phyloP scores from a whole-genome alignment of 2,888 invertebrate genomes.

The Eurois occulta region DNA sequence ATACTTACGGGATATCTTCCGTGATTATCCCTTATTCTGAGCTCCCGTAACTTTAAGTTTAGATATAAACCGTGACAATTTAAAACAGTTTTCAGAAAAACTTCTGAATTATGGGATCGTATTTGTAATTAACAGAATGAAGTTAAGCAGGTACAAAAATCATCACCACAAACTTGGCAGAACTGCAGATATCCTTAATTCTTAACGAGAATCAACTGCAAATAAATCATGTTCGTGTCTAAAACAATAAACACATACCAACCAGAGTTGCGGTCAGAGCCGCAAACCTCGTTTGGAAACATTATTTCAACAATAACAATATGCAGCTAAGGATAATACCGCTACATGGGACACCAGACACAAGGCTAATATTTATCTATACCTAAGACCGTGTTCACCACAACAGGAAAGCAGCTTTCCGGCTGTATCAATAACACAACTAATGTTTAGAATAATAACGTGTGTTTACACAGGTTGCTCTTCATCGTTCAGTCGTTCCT shows the following conservation, averaged over 20 bases:
- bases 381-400: slow-evolving; percentile 45
- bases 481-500: slow-evolving; percentile 26
- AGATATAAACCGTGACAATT: no score
- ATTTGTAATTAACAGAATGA: not conserved
- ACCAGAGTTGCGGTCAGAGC: not conserved
- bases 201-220: slow-evolving; percentile 11
- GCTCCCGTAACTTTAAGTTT: no score
- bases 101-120: not conserved
- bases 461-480: slow-evolving; percentile 66
- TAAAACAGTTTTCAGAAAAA: not conserved
- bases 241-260: slow-evolving; percentile 8
- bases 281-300: slow-evolving; percentile 9
- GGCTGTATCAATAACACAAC: slow-evolving; percentile 69
- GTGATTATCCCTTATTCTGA: no score
- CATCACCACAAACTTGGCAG: not conserved
- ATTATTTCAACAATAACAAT: slow-evolving; percentile 30
- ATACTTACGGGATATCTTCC: no score
- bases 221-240: not conserved
- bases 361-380: slow-evolving; percentile 59
- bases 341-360: slow-evolving; percentile 33
- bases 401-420: slow-evolving; percentile 73
- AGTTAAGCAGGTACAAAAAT: not conserved
- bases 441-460: slow-evolving; percentile 66
- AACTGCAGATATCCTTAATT: not conserved
- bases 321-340: slow-evolving; percentile 26